Conservation (phyloP, 2,113 vertebrate genomes). For the Sapayoa aenigma region DNA sequence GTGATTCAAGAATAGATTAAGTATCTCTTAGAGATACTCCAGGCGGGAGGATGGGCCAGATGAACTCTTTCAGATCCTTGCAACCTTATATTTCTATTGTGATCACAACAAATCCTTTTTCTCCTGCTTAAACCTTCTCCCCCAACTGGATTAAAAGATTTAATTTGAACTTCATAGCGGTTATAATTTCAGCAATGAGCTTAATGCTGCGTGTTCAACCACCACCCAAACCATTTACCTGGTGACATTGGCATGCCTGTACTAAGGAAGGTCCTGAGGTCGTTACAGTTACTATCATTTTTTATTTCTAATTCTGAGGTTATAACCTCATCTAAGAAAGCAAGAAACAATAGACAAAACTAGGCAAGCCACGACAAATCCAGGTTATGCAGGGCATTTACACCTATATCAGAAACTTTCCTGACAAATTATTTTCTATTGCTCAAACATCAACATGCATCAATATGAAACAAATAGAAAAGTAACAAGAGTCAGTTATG, state of each 20-base stretch:
- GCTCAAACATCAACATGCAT: neutral
- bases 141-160: neutral
- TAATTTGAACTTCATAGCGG: neutral
- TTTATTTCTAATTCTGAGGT: neutral
- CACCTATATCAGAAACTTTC: neutral
- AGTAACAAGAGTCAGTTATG: neutral
- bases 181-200: neutral
- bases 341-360: neutral
- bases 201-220: neutral
- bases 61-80: neutral
- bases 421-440: neutral
- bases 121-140: neutral
- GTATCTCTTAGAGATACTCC: neutral
- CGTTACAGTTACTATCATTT: neutral
- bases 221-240: neutral
- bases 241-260: neutral
- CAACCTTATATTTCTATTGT: neutral
- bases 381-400: neutral
- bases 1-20: slow-evolving; percentile 9
- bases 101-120: neutral
- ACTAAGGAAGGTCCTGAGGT: neutral
- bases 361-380: neutral
- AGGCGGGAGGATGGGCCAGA: neutral
- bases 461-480: neutral
- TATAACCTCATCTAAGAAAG: neutral